A percentile compares a stretch with the other conserved stretches of the same genome.
phyloP scores from a whole-genome alignment of 2,113 vertebrate species.

The Istiophorus platypterus region DNA sequence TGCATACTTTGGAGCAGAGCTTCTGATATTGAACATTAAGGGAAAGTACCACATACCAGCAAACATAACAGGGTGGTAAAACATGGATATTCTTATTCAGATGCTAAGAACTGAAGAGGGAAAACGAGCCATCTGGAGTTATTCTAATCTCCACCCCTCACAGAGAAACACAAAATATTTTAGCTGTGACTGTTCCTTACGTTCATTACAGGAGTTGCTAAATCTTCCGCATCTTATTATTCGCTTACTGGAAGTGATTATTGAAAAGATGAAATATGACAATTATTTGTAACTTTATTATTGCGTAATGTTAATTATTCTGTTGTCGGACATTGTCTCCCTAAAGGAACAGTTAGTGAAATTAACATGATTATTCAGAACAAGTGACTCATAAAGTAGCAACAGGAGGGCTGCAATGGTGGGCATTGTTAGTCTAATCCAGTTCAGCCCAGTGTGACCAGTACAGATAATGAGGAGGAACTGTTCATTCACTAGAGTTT shows the following conservation, averaged over 20 bases:
- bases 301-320: background rate
- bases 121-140: slow-evolving; percentile 62
- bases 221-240: slow-evolving; percentile 2
- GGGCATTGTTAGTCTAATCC: slow-evolving; percentile 26
- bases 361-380: slow-evolving; percentile 31
- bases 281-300: background rate
- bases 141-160: slow-evolving; percentile 49
- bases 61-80: slow-evolving; percentile 40
- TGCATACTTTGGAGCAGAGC: slow-evolving; percentile 34
- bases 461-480: slow-evolving; percentile 55
- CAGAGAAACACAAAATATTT: slow-evolving; percentile 35
- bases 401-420: slow-evolving; percentile 4
- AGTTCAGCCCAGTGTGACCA: slow-evolving; percentile 24
- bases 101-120: slow-evolving; percentile 26
- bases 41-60: slow-evolving; percentile 55
- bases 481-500: slow-evolving; percentile 26
- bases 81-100: slow-evolving; percentile 21
- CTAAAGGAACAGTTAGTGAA: background rate
- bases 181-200: slow-evolving; percentile 21
- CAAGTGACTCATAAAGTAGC: slow-evolving; percentile 43
- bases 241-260: slow-evolving; percentile 31
- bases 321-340: background rate
- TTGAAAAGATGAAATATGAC: slow-evolving; percentile 3
- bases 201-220: slow-evolving; percentile 21
- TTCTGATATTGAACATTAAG: slow-evolving; percentile 36